Conservation (phyloP, 2,888 invertebrate species). For the Malthinus seriepunctatus region DNA sequence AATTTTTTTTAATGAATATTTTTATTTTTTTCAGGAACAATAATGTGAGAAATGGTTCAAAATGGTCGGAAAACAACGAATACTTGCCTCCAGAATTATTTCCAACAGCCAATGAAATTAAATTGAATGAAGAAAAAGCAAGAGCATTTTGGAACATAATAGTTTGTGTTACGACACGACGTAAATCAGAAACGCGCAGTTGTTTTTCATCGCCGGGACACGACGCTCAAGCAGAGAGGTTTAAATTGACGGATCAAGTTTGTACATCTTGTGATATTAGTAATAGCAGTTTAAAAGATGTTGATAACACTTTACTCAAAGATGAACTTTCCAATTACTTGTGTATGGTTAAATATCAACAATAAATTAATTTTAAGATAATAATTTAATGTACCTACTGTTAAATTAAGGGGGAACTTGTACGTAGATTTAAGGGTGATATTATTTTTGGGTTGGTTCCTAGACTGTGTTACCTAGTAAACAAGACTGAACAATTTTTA, state of each 20-base stretch:
- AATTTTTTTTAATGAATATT: too few species aligned
- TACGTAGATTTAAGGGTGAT: too few species aligned
- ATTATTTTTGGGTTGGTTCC: too few species aligned
- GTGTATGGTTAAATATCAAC: conserved; percentile 15
- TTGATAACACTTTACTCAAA: conserved; percentile 51
- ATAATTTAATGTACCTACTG: too few species aligned
- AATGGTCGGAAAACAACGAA: neutral
- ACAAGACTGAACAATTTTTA: too few species aligned
- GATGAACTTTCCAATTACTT: conserved; percentile 55
- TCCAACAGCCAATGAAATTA: too few species aligned
- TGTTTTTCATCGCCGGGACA: neutral
- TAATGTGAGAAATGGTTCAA: neutral
- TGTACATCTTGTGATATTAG: conserved; percentile 51
- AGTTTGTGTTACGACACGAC: neutral
- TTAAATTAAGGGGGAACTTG: too few species aligned
- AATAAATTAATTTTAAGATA: neutral
- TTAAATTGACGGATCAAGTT: conserved; percentile 19
- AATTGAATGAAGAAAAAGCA: too few species aligned
- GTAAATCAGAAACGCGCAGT: neutral
- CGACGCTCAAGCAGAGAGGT: neutral
- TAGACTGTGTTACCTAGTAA: too few species aligned
- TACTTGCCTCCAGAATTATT: neutral
- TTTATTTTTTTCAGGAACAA: neutral
- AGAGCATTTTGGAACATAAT: conserved; percentile 4
- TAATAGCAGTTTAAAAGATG: conserved; percentile 54